A percentile compares a stretch with the other conserved stretches of the same genome.
Evolutionary conservation across 2,797 vertebrate genomes (phyloP).

Genomic region (Tamandua tetradactyla): DNA sequence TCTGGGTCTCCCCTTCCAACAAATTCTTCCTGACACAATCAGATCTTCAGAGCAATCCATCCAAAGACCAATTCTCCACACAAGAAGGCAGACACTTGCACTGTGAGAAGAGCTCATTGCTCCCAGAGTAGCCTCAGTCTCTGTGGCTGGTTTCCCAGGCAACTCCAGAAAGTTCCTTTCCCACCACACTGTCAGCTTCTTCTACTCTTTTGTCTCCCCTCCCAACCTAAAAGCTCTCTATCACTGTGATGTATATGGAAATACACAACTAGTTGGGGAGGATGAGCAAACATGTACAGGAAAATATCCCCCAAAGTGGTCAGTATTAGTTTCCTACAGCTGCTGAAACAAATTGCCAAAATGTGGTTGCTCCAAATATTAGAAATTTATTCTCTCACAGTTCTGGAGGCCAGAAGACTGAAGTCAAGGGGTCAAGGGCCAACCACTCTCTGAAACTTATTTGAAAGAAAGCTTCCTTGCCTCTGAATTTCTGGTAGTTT

Average conservation of each 20-base stretch:
- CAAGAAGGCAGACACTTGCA: neutral
- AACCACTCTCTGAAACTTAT: too few species aligned
- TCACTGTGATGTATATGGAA: neutral
- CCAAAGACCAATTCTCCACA: neutral
- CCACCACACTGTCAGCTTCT: accelerated
- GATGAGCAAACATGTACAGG: neutral
- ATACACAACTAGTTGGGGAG: neutral
- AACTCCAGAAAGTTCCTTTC: neutral
- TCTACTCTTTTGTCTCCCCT: neutral
- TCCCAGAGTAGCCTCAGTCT: neutral
- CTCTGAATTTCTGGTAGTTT: too few species aligned
- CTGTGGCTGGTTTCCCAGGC: neutral
- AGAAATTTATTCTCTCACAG: too few species aligned
- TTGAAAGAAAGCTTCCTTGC: too few species aligned
- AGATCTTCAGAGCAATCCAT: neutral
- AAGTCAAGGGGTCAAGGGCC: too few species aligned
- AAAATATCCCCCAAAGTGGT: neutral
- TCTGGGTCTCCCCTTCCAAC: neutral
- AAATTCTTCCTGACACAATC: neutral
- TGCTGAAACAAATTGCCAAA: too few species aligned
- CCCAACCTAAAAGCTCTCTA: constrained; percentile 34
- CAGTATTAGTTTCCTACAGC: too few species aligned
- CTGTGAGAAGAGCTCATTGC: neutral
- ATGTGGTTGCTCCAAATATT: too few species aligned
- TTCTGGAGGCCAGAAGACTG: too few species aligned